Evolutionary conservation across 2,888 invertebrate species (phyloP).

Genomic region (Philopedon plagiatum): DNA sequence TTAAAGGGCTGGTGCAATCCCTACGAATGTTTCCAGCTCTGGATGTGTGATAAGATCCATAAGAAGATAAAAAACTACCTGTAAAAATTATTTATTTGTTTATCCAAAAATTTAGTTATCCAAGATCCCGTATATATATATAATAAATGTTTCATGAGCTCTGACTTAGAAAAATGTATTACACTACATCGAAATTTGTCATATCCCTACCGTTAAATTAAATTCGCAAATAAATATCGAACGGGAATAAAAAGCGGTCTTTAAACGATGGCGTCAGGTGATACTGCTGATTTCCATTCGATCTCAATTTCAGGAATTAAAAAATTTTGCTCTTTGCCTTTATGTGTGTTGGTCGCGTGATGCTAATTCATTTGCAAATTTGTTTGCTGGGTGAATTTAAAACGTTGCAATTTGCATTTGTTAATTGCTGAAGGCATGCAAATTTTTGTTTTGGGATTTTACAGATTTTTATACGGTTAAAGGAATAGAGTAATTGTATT

Average conservation of each 20-base stretch:
- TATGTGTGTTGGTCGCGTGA: conserved; percentile 7
- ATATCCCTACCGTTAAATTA: neutral
- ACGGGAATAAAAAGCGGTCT: neutral
- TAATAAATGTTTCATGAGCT: no score
- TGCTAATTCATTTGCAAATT: conserved; percentile 16
- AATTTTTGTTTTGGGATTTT: neutral
- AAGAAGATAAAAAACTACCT: no score
- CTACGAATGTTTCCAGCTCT: no score
- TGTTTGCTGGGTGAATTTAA: conserved; percentile 7
- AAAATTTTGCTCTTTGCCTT: conserved; percentile 8
- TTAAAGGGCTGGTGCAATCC: no score
- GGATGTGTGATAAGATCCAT: no score
- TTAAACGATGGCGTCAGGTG: neutral
- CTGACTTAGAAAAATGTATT: no score
- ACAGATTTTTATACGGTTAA: neutral
- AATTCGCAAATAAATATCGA: neutral
- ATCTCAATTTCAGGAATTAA: conserved; percentile 13
- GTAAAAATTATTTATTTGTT: no score
- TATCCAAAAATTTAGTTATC: no score
- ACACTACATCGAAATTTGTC: no score
- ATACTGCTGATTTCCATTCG: conserved; percentile 10
- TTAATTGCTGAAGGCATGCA: conserved; percentile 11
- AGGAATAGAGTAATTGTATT: neutral
- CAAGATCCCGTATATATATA: no score
- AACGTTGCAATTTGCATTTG: conserved; percentile 8